Percentiles rank a stretch among this genome's conserved stretches.
Conservation (phyloP, 1,140 invertebrate species). For the Diabrotica undecimpunctata region DNA sequence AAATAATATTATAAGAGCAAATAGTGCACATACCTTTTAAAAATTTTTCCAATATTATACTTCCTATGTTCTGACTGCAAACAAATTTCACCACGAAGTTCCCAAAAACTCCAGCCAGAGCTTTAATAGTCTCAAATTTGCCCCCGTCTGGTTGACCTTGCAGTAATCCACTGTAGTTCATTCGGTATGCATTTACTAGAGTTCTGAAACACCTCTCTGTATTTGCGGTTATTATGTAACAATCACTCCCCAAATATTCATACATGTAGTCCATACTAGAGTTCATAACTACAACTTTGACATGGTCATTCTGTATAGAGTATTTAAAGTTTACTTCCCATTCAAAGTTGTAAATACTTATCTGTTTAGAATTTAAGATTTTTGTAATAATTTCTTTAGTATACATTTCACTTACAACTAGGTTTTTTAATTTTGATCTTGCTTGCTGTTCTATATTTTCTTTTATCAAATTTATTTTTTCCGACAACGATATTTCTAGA, state of each 20-base stretch:
- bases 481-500: constrained; percentile 17
- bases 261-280: constrained; percentile 81
- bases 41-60: constrained; percentile 85
- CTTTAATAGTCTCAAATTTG: constrained; percentile 88
- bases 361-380: constrained; percentile 4
- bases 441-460: constrained; percentile 10
- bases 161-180: constrained; percentile 72
- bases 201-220: constrained; percentile 82
- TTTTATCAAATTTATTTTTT: constrained; percentile 21
- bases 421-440: constrained; percentile 18
- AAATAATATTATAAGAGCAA: no score
- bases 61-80: constrained; percentile 85
- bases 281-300: constrained; percentile 80
- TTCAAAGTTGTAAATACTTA: constrained; percentile 62
- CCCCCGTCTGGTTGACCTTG: constrained; percentile 79
- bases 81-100: constrained; percentile 90
- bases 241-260: constrained; percentile 79
- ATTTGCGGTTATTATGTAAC: constrained; percentile 70
- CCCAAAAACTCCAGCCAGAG: constrained; percentile 73
- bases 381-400: constrained; percentile 20
- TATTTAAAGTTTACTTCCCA: constrained; percentile 88
- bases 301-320: constrained; percentile 77
- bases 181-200: constrained; percentile 77
- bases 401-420: constrained; percentile 21
- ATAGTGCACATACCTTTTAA: constrained; percentile 54